Evolutionary conservation across 2,113 vertebrate species (phyloP).

Genomic region (Podocnemis expansa): DNA sequence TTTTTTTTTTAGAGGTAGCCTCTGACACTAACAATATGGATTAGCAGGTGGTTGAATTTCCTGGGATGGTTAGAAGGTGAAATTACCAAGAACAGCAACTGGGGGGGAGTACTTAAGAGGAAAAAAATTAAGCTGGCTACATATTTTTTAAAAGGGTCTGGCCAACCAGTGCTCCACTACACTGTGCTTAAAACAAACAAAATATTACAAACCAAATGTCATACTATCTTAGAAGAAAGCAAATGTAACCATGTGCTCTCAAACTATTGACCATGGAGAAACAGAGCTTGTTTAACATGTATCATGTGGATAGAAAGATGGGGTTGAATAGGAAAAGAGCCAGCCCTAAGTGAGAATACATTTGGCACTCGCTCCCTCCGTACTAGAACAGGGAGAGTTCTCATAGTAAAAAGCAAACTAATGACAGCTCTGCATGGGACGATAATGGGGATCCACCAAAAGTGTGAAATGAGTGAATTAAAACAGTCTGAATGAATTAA

Average conservation of each 20-base stretch:
- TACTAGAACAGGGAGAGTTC: too few relatives aligned
- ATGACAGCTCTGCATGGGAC: background rate
- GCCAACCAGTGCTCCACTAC: background rate
- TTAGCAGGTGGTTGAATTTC: background rate
- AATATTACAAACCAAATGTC: fast-evolving
- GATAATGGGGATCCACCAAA: background rate
- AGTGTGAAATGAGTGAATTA: too few relatives aligned
- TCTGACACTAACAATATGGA: background rate
- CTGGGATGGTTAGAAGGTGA: background rate
- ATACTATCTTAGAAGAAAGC: too few relatives aligned
- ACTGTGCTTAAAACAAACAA: background rate
- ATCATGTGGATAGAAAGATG: background rate
- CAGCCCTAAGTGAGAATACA: too few relatives aligned
- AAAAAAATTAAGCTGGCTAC: background rate
- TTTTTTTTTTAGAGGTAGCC: background rate
- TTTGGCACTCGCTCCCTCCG: too few relatives aligned
- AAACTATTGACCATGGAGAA: background rate
- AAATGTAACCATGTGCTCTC: background rate
- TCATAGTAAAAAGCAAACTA: too few relatives aligned
- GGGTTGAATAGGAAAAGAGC: background rate
- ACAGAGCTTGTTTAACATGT: background rate
- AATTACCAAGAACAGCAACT: background rate
- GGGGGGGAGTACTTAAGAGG: background rate
- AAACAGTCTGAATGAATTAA: background rate
- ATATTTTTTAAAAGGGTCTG: background rate